A percentile compares a stretch with the other conserved stretches of the same genome.
Evolutionary conservation across 2,797 vertebrate genomes (phyloP).

Genomic region (Eupleurogrammus muticus): DNA sequence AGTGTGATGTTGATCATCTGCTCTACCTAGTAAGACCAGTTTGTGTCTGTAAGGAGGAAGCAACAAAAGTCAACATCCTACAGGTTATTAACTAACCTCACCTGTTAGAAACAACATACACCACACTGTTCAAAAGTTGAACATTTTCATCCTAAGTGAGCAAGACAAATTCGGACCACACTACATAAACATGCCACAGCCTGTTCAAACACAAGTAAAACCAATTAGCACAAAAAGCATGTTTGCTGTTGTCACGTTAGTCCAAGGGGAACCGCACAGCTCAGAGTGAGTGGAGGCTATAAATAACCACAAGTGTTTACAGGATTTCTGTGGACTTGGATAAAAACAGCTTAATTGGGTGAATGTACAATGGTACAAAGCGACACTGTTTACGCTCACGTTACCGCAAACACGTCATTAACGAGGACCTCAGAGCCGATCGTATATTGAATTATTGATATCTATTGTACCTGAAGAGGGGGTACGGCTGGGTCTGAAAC

Average conservation of each 20-base stretch:
- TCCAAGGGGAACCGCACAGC: background rate
- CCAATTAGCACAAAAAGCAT: constrained; percentile 20
- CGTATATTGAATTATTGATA: background rate
- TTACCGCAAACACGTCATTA: accelerated
- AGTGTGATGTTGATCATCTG: too few relatives aligned
- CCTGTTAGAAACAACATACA: background rate
- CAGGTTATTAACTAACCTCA: background rate
- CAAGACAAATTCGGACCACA: background rate
- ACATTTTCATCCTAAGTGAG: background rate
- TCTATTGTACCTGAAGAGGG: constrained; percentile 88
- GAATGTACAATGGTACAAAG: background rate
- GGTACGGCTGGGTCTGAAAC: constrained; percentile 93
- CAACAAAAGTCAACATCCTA: too few relatives aligned
- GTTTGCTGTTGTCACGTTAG: background rate
- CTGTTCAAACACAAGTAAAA: constrained; percentile 8
- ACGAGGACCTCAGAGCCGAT: background rate
- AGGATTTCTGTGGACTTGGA: constrained; percentile 33
- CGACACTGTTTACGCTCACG: background rate
- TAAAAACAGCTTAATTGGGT: constrained; percentile 48
- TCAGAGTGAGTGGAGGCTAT: background rate
- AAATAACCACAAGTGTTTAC: constrained; percentile 19
- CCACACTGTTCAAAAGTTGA: background rate
- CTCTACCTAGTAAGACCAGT: background rate
- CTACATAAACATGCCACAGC: background rate
- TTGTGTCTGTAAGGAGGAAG: too few relatives aligned